phyloP scores from a whole-genome alignment of 2,797 vertebrate genomes.

The Enteromius unitaeniatus region DNA sequence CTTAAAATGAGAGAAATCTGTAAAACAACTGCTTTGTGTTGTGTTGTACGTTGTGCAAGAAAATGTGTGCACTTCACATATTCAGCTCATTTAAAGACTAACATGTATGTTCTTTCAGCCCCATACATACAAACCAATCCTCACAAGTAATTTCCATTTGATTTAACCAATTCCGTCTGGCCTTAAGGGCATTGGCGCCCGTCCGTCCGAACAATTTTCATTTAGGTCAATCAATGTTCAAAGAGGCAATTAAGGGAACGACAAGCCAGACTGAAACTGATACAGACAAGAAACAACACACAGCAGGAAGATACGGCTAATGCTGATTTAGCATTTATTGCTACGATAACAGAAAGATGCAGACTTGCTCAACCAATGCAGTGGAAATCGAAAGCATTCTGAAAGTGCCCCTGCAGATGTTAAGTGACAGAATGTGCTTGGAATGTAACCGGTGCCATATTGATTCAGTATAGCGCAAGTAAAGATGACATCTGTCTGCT shows the following conservation, averaged over 20 bases:
- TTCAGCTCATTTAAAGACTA: background rate
- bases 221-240: constrained; percentile 30
- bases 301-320: background rate
- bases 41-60: background rate
- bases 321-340: constrained; percentile 3
- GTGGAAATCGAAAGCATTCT: constrained; percentile 16
- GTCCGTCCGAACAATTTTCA: constrained; percentile 6
- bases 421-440: constrained; percentile 12
- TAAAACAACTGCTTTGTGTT: background rate
- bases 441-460: background rate
- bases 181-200: constrained; percentile 6
- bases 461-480: constrained; percentile 1
- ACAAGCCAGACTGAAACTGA: constrained; percentile 14
- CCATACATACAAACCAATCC: background rate
- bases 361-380: background rate
- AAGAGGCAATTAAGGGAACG: constrained; percentile 1
- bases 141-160: constrained; percentile 18
- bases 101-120: background rate
- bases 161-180: background rate
- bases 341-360: background rate
- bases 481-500: constrained; percentile 19
- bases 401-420: constrained; percentile 3
- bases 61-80: constrained; percentile 5
- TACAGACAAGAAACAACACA: constrained; percentile 5
- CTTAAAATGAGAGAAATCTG: background rate